These are phyloP conservation scores for Notothenia coriiceps DNA, from an alignment of 2,113 vertebrate species.

Conservation along the genomic window DNA sequence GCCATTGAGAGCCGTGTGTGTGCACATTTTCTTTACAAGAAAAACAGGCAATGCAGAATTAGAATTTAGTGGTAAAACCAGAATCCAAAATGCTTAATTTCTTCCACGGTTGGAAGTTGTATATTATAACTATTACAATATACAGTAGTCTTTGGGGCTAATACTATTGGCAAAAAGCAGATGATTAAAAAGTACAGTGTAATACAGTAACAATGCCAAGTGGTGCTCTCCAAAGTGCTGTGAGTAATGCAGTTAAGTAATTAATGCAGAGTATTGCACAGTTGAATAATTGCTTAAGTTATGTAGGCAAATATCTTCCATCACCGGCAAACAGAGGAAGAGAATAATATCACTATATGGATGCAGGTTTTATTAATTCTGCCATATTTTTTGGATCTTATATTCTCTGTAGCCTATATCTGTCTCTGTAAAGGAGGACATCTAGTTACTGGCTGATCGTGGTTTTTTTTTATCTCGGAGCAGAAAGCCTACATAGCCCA, in stretches of 20 bases:
- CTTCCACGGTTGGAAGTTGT: no score
- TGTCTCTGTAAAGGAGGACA: background rate
- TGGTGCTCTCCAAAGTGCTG: no score
- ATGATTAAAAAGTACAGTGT: no score
- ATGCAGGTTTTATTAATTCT: background rate
- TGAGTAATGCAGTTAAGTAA: no score
- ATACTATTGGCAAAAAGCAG: no score
- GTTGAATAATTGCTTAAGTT: no score
- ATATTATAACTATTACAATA: no score
- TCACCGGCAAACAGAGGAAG: background rate
- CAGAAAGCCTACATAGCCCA: constrained; percentile 28
- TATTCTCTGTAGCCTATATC: constrained; percentile 2
- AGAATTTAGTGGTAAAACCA: background rate
- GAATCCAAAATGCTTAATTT: no score
- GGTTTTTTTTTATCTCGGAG: background rate
- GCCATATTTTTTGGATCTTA: background rate
- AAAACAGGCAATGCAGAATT: background rate
- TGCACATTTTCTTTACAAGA: background rate
- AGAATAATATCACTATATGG: background rate
- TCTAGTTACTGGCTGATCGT: background rate
- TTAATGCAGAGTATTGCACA: no score
- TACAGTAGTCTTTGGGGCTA: no score
- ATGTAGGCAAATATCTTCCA: no score
- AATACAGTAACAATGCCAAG: no score
- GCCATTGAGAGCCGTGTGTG: background rate